phyloP scores from a whole-genome alignment of 2,888 invertebrate genomes.

The Stenoptilia bipunctidactyla region DNA sequence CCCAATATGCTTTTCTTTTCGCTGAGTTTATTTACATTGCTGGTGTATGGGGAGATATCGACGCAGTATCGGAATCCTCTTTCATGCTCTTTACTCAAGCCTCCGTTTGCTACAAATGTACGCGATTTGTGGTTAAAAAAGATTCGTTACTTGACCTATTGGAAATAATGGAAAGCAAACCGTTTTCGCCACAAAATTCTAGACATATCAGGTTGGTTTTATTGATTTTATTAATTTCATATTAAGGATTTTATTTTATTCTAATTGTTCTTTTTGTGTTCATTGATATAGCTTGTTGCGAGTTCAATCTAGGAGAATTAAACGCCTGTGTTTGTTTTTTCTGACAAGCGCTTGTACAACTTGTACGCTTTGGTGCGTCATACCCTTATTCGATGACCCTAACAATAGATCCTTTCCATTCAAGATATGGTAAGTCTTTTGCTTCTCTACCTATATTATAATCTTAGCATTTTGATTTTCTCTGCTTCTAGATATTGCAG shows the following conservation, averaged over 20 bases:
- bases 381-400: conserved; percentile 39
- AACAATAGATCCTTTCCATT: conserved; percentile 44
- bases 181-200: conserved; percentile 29
- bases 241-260: too few relatives aligned
- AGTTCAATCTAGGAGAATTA: conserved; percentile 29
- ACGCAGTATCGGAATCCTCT: conserved; percentile 43
- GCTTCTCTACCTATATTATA: too few relatives aligned
- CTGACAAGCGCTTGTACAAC: conserved; percentile 37
- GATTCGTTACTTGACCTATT: conserved; percentile 27
- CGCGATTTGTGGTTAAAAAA: conserved; percentile 36
- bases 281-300: conserved; percentile 35
- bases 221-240: background rate
- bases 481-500: too few relatives aligned
- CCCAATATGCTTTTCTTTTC: conserved; percentile 40
- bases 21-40: conserved; percentile 45
- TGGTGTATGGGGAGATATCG: conserved; percentile 45
- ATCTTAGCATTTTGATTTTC: too few relatives aligned
- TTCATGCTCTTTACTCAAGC: conserved; percentile 51
- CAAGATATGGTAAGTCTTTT: conserved; percentile 48
- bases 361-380: conserved; percentile 43
- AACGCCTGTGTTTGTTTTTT: conserved; percentile 37
- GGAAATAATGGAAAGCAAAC: conserved; percentile 29
- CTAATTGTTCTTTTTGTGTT: too few relatives aligned
- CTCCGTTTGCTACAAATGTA: conserved; percentile 44
- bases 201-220: conserved; percentile 35